Percentiles rank a stretch among this genome's conserved stretches.
Conservation (phyloP, 2,888 invertebrate genomes). For the Sphaeridia pumilis region DNA sequence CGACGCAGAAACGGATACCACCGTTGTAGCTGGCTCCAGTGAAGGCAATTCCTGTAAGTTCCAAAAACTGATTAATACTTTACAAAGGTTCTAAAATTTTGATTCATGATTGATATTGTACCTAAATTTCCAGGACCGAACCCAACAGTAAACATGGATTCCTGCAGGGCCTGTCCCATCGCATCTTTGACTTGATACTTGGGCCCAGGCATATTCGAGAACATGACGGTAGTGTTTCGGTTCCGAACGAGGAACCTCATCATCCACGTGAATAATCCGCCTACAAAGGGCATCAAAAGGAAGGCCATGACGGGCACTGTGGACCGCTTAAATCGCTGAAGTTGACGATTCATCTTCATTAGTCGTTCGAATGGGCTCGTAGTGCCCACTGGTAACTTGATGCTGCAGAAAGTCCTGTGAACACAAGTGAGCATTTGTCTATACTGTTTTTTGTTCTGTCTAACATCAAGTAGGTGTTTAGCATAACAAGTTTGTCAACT, state of each 20-base stretch:
- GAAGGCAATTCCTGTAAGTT: conserved; percentile 9
- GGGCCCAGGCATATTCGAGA: conserved; percentile 15
- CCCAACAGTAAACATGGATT: conserved; percentile 13
- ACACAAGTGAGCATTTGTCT: background rate
- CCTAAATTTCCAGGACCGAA: conserved; percentile 13
- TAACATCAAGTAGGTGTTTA: background rate
- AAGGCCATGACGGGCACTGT: conserved; percentile 18
- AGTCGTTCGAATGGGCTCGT: conserved; percentile 9
- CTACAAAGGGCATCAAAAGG: conserved; percentile 12
- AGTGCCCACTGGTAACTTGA: conserved; percentile 15
- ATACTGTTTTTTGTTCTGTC: background rate
- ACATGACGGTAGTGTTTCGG: conserved; percentile 13
- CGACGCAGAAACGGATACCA: conserved; percentile 7
- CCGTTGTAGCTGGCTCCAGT: conserved; percentile 12
- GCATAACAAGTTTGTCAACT: background rate
- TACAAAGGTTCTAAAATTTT: background rate
- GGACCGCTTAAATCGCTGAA: conserved; percentile 7
- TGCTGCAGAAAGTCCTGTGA: conserved; percentile 16
- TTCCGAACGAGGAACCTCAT: conserved; percentile 9
- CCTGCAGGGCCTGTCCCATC: conserved; percentile 10
- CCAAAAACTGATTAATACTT: background rate
- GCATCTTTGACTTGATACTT: conserved; percentile 12
- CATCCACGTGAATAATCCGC: conserved; percentile 15
- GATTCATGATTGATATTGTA: background rate
- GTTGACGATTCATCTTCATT: conserved; percentile 9